Evolutionary conservation across 1,140 invertebrate species (phyloP), one percentile per base, ranked within the genome.

Genomic region (Neodiprion pinetum): DNA sequence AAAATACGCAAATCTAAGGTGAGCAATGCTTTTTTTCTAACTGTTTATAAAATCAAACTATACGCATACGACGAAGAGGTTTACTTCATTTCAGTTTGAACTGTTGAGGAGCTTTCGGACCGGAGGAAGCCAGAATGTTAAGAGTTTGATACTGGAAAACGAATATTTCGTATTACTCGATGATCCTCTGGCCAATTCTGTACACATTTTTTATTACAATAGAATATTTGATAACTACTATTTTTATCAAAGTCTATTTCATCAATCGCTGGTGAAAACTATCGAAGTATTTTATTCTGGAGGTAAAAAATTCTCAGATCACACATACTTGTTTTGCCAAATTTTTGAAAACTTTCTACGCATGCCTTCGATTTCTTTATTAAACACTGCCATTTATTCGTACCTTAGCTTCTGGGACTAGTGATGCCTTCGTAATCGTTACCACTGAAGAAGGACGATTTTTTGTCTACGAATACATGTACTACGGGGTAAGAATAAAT

Each of bases 401-500:
- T 67, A 71, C 72, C 70, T 71, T 74, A 83, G 82, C 80, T n/a
- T 78, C 75, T 67, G 76, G 72, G 14, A 21, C 69, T 1, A 81
- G 77, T 47, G 79, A 83, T 74, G 77, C 75, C 4, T 83, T 78
- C 48, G 23, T 84, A 40, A 68, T 80, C 48, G 71, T 80, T 12
- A 80, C 78, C 0, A 85, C 82, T 2, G 74, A 80, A 48, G 73
- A 77, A 21, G 82, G 82, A 68, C 67, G 69, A 17, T 79, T 84
- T 72, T 80, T 81, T 48, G 69, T 85, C 66, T 83, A 84, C 48
- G 78, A 84, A 72, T 85, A 84, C 53, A 83, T 78, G 79, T 74
- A 78, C 28, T 72, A 70, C 1, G 78, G 73, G 73, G 82, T 84
- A 80, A 78, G 72, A 68, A n/a, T 28, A 48, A 9, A n/a, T 9